Conservation (phyloP, 2,888 invertebrate species). For the Parapristionchus giblindavisi region DNA sequence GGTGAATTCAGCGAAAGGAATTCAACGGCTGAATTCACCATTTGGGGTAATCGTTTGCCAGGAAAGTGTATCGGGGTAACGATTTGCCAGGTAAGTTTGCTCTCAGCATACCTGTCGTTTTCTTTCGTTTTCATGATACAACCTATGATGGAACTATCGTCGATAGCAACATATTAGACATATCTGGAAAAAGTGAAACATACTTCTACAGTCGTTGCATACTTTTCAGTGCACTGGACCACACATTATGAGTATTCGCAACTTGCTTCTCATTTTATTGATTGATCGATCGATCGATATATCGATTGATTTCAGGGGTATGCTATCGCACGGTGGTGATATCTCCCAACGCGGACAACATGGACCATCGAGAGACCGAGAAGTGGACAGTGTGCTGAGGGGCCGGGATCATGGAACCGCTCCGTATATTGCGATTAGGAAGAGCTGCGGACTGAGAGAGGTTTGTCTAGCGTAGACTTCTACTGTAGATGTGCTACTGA, state of each 20-base stretch:
- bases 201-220: too few species aligned
- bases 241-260: too few species aligned
- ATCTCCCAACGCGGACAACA: conserved; percentile 17
- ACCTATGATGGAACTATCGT: too few species aligned
- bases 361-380: conserved; percentile 10
- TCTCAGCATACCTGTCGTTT: not conserved
- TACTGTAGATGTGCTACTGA: conserved; percentile 22
- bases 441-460: conserved; percentile 48
- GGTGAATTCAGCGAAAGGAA: too few species aligned
- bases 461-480: conserved; percentile 32
- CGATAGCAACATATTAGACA: too few species aligned
- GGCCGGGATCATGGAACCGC: conserved; percentile 55
- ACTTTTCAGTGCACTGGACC: too few species aligned
- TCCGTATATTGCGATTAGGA: conserved; percentile 46
- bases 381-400: conserved; percentile 37
- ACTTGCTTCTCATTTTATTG: too few species aligned
- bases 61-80: too few species aligned
- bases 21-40: too few species aligned
- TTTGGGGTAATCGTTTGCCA: too few species aligned
- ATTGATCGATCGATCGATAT: too few species aligned
- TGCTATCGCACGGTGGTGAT: not conserved
- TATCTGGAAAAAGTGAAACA: too few species aligned
- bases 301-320: not conserved
- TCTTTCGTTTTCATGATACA: not conserved
- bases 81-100: not conserved